A percentile compares a stretch with the other conserved stretches of the same genome.
Evolutionary conservation across 2,888 invertebrate genomes (phyloP).

Genomic region (Dryococelus australis): DNA sequence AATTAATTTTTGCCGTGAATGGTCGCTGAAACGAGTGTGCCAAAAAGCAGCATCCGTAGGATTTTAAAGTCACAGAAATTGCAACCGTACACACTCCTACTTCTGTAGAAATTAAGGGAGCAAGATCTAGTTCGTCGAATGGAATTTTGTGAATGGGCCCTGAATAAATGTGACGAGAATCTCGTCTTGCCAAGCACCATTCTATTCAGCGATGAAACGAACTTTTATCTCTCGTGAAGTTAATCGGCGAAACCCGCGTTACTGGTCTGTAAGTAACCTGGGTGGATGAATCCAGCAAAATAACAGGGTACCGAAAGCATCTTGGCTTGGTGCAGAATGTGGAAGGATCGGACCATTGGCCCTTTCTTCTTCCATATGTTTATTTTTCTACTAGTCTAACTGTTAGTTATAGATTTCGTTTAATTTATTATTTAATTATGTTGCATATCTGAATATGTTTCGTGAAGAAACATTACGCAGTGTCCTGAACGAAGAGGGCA

Average conservation of each 20-base stretch:
- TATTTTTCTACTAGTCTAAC: too few species aligned
- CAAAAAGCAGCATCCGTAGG: neutral
- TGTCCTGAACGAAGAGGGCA: neutral
- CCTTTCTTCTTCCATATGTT: neutral
- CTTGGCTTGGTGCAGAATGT: conserved; percentile 7
- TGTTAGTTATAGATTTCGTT: too few species aligned
- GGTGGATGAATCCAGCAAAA: neutral
- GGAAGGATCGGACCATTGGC: neutral
- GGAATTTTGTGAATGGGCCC: neutral
- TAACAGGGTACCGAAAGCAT: conserved; percentile 4
- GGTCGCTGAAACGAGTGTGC: neutral
- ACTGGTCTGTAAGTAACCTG: neutral
- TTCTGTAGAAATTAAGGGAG: neutral
- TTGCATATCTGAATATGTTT: neutral
- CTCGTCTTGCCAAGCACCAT: neutral
- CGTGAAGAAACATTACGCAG: neutral
- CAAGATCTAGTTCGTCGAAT: neutral
- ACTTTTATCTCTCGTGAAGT: neutral
- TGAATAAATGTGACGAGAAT: neutral
- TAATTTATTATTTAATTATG: neutral
- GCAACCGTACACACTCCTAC: neutral
- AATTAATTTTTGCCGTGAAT: neutral
- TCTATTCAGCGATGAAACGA: neutral
- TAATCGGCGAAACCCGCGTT: neutral
- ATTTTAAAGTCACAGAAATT: neutral